Evolutionary conservation across 2,113 vertebrate genomes (phyloP), one percentile per base, ranked within the genome.

Genomic region (Stictonetta naevosa): DNA sequence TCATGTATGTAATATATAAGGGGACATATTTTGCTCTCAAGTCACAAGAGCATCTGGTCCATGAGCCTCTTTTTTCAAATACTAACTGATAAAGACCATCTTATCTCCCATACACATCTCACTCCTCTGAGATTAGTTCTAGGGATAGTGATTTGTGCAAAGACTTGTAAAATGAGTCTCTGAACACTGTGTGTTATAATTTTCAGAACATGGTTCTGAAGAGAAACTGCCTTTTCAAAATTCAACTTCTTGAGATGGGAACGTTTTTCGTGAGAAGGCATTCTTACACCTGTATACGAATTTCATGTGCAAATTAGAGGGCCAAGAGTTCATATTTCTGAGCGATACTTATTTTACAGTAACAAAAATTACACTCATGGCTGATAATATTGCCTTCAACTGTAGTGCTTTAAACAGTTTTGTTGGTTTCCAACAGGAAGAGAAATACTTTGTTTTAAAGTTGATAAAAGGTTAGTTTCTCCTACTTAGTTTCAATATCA

Each of bases 221-320:
- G 66, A 68, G 52, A 72, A 90, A 48, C 42, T 64, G 52, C 58
- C 42, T 87, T 86, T 88, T 88, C 83, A 73, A 85, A 94, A 82
- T 81, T 68, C 67, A 59, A 17, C 33, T 64, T 25, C 58, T 78
- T 46, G 36, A 4, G 17, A 25, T 82, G 64, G 38, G 52, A 50
- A 21, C 0, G 2, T 20, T 92, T 89, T 60, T 22, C 1, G 1
- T 7, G 11, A 53, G 60, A 50, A n/a, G 3, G 1, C 0, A 1
- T 74, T 76, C 68, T 83, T 67, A 50, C 16, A 77, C 42, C 36
- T 64, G 29, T 56, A 50, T 80, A 67, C 8, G 38, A 88, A 93
- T 90, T 90, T 33, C 44, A 60, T 31, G 56, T 48, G 55, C 81
- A 81, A 59, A 88, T 94, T 88, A 91, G 90, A 69, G n/a, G 63